phyloP scores from a whole-genome alignment of 2,797 vertebrate genomes.

The Sebastes flavidus region DNA sequence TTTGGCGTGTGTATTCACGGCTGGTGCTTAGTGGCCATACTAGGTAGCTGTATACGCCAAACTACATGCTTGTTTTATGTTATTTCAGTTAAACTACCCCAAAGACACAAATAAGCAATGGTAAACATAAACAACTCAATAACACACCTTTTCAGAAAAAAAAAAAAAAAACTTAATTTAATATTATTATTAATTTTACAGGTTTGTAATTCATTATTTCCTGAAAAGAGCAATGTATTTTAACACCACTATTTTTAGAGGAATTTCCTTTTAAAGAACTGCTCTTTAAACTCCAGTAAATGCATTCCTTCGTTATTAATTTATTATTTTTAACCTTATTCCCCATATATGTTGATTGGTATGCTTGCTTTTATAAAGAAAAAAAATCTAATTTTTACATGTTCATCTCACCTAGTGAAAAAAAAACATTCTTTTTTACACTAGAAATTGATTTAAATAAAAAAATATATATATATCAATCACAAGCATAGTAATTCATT shows the following conservation, averaged over 20 bases:
- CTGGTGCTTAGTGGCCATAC: neutral
- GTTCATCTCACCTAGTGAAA: neutral
- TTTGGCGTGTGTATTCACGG: neutral
- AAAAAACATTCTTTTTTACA: neutral
- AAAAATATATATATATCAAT: too few relatives aligned
- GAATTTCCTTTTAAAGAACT: too few relatives aligned
- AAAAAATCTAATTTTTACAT: too few relatives aligned
- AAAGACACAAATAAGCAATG: neutral
- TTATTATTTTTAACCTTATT: too few relatives aligned
- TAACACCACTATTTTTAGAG: neutral
- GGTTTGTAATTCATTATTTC: neutral
- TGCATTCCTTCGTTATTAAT: too few relatives aligned
- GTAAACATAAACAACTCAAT: accelerated
- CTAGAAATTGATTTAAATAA: neutral
- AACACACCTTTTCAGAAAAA: neutral
- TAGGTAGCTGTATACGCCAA: neutral
- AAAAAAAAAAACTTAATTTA: neutral
- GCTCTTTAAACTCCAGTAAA: too few relatives aligned
- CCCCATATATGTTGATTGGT: too few relatives aligned
- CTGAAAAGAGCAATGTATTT: accelerated
- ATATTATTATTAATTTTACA: neutral
- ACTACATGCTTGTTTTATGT: too few relatives aligned
- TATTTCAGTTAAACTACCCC: neutral
- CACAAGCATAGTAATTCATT: too few relatives aligned
- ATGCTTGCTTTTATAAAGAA: too few relatives aligned